Base-by-base conservation (phyloP, 2,888 invertebrate genomes). In the Drosophila suboccidentalis region DNA sequence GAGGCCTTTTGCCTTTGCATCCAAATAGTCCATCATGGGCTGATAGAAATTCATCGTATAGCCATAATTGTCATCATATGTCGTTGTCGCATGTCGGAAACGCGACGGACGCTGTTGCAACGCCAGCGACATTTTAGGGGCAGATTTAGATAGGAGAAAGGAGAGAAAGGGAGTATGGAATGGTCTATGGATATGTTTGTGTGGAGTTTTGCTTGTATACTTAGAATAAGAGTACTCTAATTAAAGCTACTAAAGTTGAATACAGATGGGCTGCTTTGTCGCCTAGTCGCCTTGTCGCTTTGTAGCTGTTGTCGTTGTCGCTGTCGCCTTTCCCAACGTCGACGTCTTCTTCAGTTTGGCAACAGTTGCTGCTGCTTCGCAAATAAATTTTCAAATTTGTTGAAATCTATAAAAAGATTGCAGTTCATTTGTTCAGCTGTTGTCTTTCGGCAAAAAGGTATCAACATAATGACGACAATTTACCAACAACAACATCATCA, bases 1-100 rank as follows among this genome's bases (percentile, higher is more conserved):
- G 63, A 90, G 83, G 67, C 89, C 90, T 71, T 91, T 91, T 66
- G 95, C 94, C 93, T 96, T 96, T 47, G 94, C 95, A 90, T 95
- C 95, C 82, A 97, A 95, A 90, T 96, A 97, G 92, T 97, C 96
- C 89, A 97, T 95, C 97, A 97, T 97, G 53, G 97, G 97, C 92
- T 97, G 96, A 93, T 97, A 97, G 93, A 95, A 96, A 93, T 97
- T 96, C 89, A 97, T 96, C 57, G 96, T 96, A 92, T 95, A 96
- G 80, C 96, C 96, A 93, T 97, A 97, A 93, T 97, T 97, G 92
- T 95, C 95, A 90, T 96, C 95, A 93, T 97, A 97, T 66, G 96
- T 95, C 62, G 94, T 94, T 64, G 94, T 83, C 69, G 82, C 80
- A 67, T 87, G 92, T 63, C 92, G 91, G 54, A 91, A 86, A 64